A percentile compares a stretch with the other conserved stretches of the same genome.
phyloP scores from a whole-genome alignment of 2,888 invertebrate species.

The Thelaira solivaga region DNA sequence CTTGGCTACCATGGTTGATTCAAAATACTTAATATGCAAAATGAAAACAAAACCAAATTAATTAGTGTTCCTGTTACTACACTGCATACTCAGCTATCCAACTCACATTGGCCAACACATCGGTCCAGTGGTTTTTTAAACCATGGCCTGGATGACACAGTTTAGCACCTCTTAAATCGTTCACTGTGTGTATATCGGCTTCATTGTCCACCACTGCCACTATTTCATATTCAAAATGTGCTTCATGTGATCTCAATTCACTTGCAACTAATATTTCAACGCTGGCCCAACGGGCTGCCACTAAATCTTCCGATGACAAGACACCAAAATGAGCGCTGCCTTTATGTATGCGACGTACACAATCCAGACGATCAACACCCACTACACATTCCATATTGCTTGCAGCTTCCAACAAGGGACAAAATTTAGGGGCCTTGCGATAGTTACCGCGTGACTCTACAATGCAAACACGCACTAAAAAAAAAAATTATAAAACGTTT shows the following conservation, averaged over 20 bases:
- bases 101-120: slow-evolving; percentile 85
- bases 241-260: slow-evolving; percentile 80
- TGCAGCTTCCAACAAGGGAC: slow-evolving; percentile 80
- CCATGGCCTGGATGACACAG: slow-evolving; percentile 91
- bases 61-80: too few species aligned
- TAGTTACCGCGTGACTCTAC: slow-evolving; percentile 82
- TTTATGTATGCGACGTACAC: slow-evolving; percentile 86
- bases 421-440: slow-evolving; percentile 81
- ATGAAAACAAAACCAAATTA: slow-evolving; percentile 12
- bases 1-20: slow-evolving; percentile 83
- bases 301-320: slow-evolving; percentile 89
- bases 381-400: slow-evolving; percentile 84
- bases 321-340: slow-evolving; percentile 90
- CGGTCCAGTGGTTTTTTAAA: slow-evolving; percentile 84
- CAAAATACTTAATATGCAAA: slow-evolving; percentile 82
- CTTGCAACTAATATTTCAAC: slow-evolving; percentile 84
- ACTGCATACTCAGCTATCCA: not conserved
- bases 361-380: slow-evolving; percentile 87
- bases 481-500: too few species aligned
- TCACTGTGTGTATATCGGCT: slow-evolving; percentile 80
- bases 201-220: slow-evolving; percentile 82
- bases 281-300: slow-evolving; percentile 84
- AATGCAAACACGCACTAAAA: slow-evolving; percentile 84
- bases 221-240: slow-evolving; percentile 80
- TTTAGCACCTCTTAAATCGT: slow-evolving; percentile 82